Evolutionary conservation across 2,888 invertebrate species (phyloP).

Genomic region (Strigamia transsilvanica): DNA sequence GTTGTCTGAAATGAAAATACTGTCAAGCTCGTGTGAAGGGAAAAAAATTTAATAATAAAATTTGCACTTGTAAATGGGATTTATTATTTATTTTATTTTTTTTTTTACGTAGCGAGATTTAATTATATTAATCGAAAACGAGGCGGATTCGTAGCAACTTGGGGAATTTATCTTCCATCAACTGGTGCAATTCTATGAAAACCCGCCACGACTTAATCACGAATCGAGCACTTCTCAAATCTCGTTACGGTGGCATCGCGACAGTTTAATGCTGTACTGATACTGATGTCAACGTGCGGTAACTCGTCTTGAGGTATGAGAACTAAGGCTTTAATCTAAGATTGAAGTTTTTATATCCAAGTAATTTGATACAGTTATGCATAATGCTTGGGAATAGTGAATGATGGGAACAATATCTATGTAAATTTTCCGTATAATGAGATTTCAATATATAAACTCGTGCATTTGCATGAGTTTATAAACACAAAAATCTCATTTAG

Average conservation of each 20-base stretch:
- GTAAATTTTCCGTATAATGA: too few relatives aligned
- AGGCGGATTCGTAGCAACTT: neutral
- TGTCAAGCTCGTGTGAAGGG: neutral
- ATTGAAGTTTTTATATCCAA: neutral
- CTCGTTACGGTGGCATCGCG: neutral
- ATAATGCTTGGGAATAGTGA: too few relatives aligned
- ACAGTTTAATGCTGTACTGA: slow-evolving; percentile 1
- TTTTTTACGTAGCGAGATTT: too few relatives aligned
- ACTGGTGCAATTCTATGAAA: neutral
- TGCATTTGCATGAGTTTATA: too few relatives aligned
- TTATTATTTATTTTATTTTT: too few relatives aligned
- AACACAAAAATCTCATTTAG: too few relatives aligned
- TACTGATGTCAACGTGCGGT: neutral
- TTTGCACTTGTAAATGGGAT: too few relatives aligned
- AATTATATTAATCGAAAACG: neutral
- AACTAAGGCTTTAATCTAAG: neutral
- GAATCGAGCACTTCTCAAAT: neutral
- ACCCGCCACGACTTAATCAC: neutral
- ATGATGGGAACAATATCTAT: too few relatives aligned
- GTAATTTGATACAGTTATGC: neutral
- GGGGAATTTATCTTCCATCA: neutral
- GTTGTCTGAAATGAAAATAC: slow-evolving; percentile 25
- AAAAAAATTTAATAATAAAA: neutral
- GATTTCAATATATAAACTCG: too few relatives aligned
- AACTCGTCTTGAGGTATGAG: neutral